Evolutionary conservation across 2,797 vertebrate genomes (phyloP).

Genomic region (Peromyscus melanophrys): DNA sequence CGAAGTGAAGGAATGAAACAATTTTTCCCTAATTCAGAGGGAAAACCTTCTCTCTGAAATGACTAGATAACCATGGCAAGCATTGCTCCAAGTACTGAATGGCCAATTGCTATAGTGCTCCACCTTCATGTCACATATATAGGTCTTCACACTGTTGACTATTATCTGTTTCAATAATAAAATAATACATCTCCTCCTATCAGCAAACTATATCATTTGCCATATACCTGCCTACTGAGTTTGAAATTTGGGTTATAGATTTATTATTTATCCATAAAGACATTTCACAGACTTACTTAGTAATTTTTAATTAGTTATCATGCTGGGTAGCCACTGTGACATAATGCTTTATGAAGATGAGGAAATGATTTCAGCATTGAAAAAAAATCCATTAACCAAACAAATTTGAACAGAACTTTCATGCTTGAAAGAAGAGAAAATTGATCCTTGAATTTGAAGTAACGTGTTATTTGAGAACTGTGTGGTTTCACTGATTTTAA

Average conservation of each 20-base stretch:
- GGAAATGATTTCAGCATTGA: conserved; percentile 1
- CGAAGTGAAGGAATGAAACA: conserved; percentile 4
- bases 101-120: not conserved
- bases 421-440: conserved; percentile 48
- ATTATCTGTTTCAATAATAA: conserved; percentile 3
- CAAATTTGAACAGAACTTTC: conserved; percentile 43
- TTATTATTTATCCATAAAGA: conserved; percentile 44
- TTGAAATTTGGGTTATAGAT: conserved; percentile 29
- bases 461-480: conserved; percentile 21
- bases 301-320: conserved; percentile 60
- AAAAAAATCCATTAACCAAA: conserved; percentile 48
- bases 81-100: conserved; percentile 8
- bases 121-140: not conserved
- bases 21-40: conserved; percentile 13
- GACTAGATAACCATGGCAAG: not conserved
- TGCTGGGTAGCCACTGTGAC: conserved; percentile 8
- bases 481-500: conserved; percentile 18
- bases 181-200: not conserved
- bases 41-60: conserved; percentile 8
- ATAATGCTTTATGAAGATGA: conserved; percentile 45
- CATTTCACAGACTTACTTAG: not conserved
- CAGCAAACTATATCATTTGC: not conserved
- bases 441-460: conserved; percentile 37
- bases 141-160: not conserved
- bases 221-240: not conserved